phyloP scores from a whole-genome alignment of 1,140 invertebrate genomes.

The Berghia stephanieae region DNA sequence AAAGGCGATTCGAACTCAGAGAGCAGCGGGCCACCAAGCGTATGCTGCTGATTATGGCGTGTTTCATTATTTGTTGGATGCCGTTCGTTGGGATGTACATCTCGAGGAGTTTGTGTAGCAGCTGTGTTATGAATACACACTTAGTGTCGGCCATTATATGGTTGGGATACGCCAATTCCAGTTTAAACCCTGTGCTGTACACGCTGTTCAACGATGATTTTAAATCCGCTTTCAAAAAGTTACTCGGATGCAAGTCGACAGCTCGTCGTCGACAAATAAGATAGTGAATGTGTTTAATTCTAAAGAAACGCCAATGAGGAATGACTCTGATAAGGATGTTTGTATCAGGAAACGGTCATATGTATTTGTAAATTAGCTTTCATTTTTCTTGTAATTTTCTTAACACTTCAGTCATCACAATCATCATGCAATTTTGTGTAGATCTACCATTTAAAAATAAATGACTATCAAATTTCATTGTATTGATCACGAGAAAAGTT shows the following conservation, averaged over 20 bases:
- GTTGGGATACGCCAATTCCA: conserved; percentile 98
- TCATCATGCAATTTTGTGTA: not conserved
- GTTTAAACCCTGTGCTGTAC: conserved; percentile 94
- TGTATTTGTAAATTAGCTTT: not conserved
- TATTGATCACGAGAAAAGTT: no score
- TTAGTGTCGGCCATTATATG: conserved; percentile 71
- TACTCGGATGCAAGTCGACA: conserved; percentile 33
- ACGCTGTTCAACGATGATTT: conserved; percentile 99
- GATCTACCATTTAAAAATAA: not conserved
- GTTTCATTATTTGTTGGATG: conserved; percentile 97
- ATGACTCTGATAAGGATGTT: not conserved
- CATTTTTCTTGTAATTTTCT: not conserved
- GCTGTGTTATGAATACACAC: conserved; percentile 51
- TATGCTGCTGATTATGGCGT: conserved; percentile 96
- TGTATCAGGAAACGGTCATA: not conserved
- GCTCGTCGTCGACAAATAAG: not conserved
- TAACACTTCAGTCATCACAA: not conserved
- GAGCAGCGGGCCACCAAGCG: conserved; percentile 97
- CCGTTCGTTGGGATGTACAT: conserved; percentile 90
- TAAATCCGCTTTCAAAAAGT: conserved; percentile 86
- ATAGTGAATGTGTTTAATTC: not conserved
- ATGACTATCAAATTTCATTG: no score
- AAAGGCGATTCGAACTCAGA: conserved; percentile 70
- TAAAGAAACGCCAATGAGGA: not conserved
- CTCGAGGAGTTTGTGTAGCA: conserved; percentile 55